Base-by-base conservation (phyloP, 1,140 invertebrate species). In the Tenebrio molitor region DNA sequence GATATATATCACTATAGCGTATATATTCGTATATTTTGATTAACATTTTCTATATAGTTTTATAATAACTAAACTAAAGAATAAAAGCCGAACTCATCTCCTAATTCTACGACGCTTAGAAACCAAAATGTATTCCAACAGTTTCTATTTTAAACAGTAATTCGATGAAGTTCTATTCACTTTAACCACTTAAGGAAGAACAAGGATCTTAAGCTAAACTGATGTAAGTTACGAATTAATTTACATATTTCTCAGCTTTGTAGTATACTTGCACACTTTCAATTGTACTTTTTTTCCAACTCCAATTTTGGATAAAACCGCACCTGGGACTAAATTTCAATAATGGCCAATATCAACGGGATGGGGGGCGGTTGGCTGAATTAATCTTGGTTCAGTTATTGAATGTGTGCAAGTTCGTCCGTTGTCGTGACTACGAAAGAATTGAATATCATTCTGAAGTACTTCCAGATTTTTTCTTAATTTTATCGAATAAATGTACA, bases 161-260 rank as follows among this genome's bases (percentile, higher is more conserved):
- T 65, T 65, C 62, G 62, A 65, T 65, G 62, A 65, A 65, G 33
- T 65, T 19, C 62, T 65, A 65, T 41, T 39, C 62, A 65, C 39
- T 42, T 36, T 42, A 65, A 65, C 62, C 62, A 42, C 62, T 65
- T 65, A 65, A 65, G 64, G 64, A 66, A 66, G 64, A 66, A 66
- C 64, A 42, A 66, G 64, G 64, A 66, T 66, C 64, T 66, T 66
- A 66, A 66, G 64, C 64, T 66, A 66, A 41, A 65, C 62, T 58
- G 50, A 58, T 29, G 23, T 58, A 29, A 58, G 8, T 14, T 58
- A 58, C 50, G 23, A 34, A 29, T 58, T 19, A 58, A 58, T 58
- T n/a, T 58, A n/a, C 19, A 58, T 17, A 29, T 29, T 33, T 58
- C 29, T 15, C 5, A 39, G 3, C 2, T 7, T 29, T 29, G 50